A percentile compares a stretch with the other conserved stretches of the same genome.
Conservation (phyloP, 1,140 invertebrate species). For the Bombus breviceps region DNA sequence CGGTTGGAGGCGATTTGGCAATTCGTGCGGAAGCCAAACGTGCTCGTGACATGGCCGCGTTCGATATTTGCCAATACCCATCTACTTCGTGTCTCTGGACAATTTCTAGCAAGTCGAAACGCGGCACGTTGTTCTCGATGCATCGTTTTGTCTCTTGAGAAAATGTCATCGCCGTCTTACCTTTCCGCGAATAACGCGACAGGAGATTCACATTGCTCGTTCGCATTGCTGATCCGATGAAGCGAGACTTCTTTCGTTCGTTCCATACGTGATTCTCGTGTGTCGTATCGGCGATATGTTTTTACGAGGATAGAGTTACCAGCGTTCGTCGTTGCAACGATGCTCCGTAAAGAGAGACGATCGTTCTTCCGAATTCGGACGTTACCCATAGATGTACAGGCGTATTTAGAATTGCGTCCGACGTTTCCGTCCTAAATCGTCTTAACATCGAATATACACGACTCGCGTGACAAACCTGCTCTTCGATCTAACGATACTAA, state of each 20-base stretch:
- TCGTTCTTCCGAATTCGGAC: too few species aligned
- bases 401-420: too few species aligned
- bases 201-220: neutral
- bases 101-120: neutral
- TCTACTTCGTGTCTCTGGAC: neutral
- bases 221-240: neutral
- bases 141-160: neutral
- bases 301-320: too few species aligned
- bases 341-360: too few species aligned
- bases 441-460: too few species aligned
- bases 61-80: conserved; percentile 22
- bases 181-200: neutral
- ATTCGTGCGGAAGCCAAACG: conserved; percentile 22
- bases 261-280: neutral
- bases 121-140: neutral
- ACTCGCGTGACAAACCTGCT: too few species aligned
- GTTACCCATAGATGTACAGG: too few species aligned
- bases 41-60: neutral
- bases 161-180: neutral
- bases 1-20: conserved; percentile 25
- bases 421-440: too few species aligned
- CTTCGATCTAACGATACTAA: too few species aligned
- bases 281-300: too few species aligned
- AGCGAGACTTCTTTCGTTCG: neutral
- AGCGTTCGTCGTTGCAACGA: too few species aligned